phyloP scores from a whole-genome alignment of 2,888 invertebrate species.

The Eustalomyia histrio region DNA sequence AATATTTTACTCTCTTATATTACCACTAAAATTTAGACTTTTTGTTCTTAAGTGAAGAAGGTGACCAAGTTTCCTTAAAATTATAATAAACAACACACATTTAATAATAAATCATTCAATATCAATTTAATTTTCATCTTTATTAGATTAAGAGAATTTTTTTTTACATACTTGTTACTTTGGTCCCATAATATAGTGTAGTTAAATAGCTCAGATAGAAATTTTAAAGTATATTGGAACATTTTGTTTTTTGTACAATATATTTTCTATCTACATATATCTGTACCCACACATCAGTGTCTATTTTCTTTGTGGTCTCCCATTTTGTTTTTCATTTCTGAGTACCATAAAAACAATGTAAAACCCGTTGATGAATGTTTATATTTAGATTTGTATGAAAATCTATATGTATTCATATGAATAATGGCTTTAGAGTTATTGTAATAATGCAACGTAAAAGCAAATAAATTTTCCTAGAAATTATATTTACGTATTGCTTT shows the following conservation, averaged over 20 bases:
- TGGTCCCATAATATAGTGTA: background rate
- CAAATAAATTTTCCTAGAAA: no score
- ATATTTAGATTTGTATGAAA: background rate
- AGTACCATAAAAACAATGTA: background rate
- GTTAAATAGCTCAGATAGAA: constrained; percentile 13
- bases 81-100: no score
- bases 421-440: no score
- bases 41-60: background rate
- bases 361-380: background rate
- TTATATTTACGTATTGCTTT: no score
- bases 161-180: no score
- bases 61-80: background rate
- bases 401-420: no score
- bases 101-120: no score
- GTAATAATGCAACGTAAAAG: no score
- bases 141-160: no score
- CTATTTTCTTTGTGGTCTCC: background rate
- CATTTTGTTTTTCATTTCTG: background rate
- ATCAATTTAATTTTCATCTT: no score
- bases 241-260: constrained; percentile 15
- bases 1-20: constrained; percentile 13
- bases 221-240: constrained; percentile 27
- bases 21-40: constrained; percentile 4
- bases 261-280: constrained; percentile 6
- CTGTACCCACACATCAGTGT: background rate